These are phyloP conservation scores for Deilephila elpenor DNA, from an alignment of 2,888 invertebrate genomes.

Conservation along the genomic window DNA sequence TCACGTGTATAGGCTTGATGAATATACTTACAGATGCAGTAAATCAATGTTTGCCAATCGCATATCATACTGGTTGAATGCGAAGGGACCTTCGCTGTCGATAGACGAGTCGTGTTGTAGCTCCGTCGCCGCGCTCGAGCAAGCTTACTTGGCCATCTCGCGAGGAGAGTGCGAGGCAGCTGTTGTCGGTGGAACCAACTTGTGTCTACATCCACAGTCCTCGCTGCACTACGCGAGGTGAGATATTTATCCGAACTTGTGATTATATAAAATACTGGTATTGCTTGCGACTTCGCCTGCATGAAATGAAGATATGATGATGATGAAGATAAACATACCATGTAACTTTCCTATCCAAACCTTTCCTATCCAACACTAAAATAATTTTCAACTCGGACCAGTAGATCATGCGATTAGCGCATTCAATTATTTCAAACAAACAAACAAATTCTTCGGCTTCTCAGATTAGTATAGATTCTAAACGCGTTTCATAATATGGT, in stretches of 20 bases:
- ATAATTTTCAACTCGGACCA: too few species aligned
- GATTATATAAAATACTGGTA: too few species aligned
- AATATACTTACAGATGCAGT: slow-evolving; percentile 43
- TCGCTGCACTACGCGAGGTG: slow-evolving; percentile 64
- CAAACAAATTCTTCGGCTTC: too few species aligned
- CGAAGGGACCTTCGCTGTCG: slow-evolving; percentile 58
- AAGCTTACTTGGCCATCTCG: slow-evolving; percentile 58
- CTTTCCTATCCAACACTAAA: too few species aligned
- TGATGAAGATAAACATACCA: too few species aligned
- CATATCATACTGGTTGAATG: slow-evolving; percentile 61
- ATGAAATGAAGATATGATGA: too few species aligned
- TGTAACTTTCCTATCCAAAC: too few species aligned
- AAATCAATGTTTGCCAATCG: slow-evolving; percentile 63
- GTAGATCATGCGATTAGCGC: too few species aligned
- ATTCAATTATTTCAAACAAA: too few species aligned
- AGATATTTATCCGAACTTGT: slow-evolving; percentile 17
- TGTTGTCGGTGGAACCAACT: slow-evolving; percentile 85
- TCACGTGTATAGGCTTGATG: background rate
- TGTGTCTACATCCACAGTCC: slow-evolving; percentile 84
- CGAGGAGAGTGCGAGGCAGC: slow-evolving; percentile 75
- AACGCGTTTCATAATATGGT: too few species aligned
- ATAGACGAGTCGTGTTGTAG: slow-evolving; percentile 46
- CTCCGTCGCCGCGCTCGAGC: slow-evolving; percentile 58
- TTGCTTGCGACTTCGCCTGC: too few species aligned
- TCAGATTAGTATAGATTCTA: too few species aligned